phyloP scores from a whole-genome alignment of 2,113 vertebrate species.

The Peromyscus californicus region DNA sequence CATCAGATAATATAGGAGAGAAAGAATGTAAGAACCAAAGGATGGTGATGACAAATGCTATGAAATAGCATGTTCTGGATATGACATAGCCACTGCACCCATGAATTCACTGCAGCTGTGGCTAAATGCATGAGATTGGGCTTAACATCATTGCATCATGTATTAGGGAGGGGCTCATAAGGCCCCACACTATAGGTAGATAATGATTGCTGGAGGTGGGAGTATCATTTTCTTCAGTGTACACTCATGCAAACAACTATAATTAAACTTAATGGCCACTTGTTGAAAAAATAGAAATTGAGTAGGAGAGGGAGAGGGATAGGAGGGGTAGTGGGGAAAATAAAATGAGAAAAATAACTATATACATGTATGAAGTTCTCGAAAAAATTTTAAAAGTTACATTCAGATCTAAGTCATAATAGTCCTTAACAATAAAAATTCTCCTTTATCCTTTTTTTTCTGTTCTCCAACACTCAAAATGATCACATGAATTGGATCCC shows the following conservation, averaged over 20 bases:
- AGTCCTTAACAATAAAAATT: background rate
- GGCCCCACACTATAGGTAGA: too few relatives aligned
- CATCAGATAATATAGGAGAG: too few relatives aligned
- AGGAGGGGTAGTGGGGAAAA: too few relatives aligned
- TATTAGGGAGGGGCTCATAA: background rate
- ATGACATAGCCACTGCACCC: background rate
- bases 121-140: background rate
- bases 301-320: background rate
- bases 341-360: background rate
- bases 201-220: background rate
- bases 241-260: background rate
- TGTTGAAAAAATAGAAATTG: background rate
- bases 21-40: background rate
- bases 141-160: background rate
- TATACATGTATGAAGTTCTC: background rate
- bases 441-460: background rate
- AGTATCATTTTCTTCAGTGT: background rate
- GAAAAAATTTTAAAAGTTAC: background rate
- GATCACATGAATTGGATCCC: background rate
- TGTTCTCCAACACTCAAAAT: background rate
- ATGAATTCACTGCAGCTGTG: background rate
- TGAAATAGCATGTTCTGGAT: background rate
- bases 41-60: background rate
- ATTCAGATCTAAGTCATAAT: background rate
- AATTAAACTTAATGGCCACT: background rate